Evolutionary conservation across 2,888 invertebrate genomes (phyloP), one percentile per base, ranked within the genome.

Genomic region (Lepidonotus clava): DNA sequence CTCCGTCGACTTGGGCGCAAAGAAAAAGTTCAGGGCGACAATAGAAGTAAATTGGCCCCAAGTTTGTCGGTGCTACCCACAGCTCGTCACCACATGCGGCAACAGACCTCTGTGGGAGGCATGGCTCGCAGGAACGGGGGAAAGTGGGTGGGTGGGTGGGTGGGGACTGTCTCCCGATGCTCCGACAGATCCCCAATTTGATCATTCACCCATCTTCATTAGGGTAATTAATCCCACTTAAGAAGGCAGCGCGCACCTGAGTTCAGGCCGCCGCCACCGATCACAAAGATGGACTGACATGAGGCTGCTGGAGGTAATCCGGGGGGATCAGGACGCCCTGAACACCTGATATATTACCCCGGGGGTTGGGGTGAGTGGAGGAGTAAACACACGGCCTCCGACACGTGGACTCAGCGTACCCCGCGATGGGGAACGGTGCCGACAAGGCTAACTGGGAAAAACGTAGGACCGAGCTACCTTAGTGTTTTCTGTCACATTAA

Each of bases 191-290:
- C 41, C 24, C 80, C 80, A 80, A 80, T 80, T 80, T 51, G 46
- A 80, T 51, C 80, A 80, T 80, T 46, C 80, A 51, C 51, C 51
- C 51, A 80, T 80, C 80, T 80, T 80, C 41, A 80, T 80, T 80
- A 80, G 41, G 46, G 32, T 80, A 80, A 80, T 80, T 41, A 80
- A 51, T 80, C 46, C 80, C 80, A 80, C 80, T 80, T 80, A 80
- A 80, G 32, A 46, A 41, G 46, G 21, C 11, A 28, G 24, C 40
- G 41, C 51, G 46, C 80, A 80, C 80, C 80, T 80, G 80, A 51
- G 80, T 46, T 80, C 80, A 41, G 80, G 41, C 80, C 2, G 51
- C 5, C 80, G 41, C 80, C 71, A 34, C 71, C 28, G 28, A 46
- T 46, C 80, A 80, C 80, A 80, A 34, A 34, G 71, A 34, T 38